These are phyloP conservation scores for Drosophila paranaensis DNA, from an alignment of 2,888 invertebrate genomes.

Conservation along the genomic window DNA sequence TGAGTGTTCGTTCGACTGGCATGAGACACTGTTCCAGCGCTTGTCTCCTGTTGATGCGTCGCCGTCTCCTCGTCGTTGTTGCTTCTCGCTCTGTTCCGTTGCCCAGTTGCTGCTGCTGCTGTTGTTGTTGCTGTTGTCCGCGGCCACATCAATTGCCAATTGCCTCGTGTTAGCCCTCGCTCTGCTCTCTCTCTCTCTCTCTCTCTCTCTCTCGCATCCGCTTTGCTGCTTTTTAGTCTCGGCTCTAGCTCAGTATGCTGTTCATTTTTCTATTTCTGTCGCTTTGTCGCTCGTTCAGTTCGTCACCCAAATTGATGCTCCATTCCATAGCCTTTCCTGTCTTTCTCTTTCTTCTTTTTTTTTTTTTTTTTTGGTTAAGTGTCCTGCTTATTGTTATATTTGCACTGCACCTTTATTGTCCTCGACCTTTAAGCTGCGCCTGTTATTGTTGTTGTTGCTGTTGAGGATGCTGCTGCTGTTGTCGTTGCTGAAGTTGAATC, in stretches of 20 bases:
- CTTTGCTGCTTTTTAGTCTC: conserved; percentile 6
- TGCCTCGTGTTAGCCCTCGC: conserved; percentile 6
- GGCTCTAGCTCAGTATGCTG: conserved; percentile 26
- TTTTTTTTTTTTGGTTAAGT: conserved; percentile 5
- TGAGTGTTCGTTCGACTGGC: conserved; percentile 9
- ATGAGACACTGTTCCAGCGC: conserved; percentile 6
- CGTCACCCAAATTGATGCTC: conserved; percentile 64
- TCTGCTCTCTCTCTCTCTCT: conserved; percentile 16
- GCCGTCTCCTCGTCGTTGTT: conserved; percentile 9
- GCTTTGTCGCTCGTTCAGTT: conserved; percentile 25
- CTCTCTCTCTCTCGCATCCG: conserved; percentile 27
- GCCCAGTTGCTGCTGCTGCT: conserved; percentile 15
- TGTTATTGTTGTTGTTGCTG: conserved; percentile 11
- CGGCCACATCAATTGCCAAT: conserved; percentile 47
- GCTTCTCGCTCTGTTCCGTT: conserved; percentile 30
- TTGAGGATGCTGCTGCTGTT: conserved; percentile 22
- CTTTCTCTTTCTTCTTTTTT: not conserved
- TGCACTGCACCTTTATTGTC: conserved; percentile 43
- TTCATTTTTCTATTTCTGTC: conserved; percentile 22
- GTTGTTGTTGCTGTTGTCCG: conserved; percentile 11
- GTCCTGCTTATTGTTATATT: conserved; percentile 34
- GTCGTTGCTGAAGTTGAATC: conserved; percentile 41
- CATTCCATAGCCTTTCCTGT: conserved; percentile 53
- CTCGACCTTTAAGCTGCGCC: conserved; percentile 48
- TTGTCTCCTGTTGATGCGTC: conserved; percentile 6